Evolutionary conservation across 2,113 vertebrate genomes (phyloP).

Genomic region (Corapipo altera): DNA sequence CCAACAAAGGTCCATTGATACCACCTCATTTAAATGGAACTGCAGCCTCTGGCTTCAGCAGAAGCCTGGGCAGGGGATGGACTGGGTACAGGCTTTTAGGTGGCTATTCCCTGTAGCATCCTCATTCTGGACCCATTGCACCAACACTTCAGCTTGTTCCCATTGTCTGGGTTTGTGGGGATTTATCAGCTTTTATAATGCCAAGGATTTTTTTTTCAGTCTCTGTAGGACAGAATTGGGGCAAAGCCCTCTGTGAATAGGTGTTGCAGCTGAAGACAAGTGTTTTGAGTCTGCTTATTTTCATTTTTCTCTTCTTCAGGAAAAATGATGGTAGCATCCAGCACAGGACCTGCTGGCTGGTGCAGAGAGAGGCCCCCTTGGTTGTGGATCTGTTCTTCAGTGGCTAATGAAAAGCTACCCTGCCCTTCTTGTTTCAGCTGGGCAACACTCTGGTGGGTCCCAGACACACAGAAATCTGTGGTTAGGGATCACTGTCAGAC

Average conservation of each 20-base stretch:
- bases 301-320: background rate
- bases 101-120: background rate
- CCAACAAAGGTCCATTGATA: background rate
- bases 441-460: fast-evolving
- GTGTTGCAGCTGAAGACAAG: background rate
- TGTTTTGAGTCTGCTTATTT: background rate
- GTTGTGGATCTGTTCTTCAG: background rate
- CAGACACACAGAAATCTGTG: background rate
- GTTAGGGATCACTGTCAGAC: background rate
- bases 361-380: background rate
- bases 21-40: background rate
- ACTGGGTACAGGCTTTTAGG: background rate
- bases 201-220: background rate
- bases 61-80: background rate
- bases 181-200: background rate
- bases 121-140: background rate
- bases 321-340: background rate
- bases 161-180: fast-evolving
- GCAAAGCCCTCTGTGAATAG: background rate
- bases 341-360: background rate
- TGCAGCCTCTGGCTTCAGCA: background rate
- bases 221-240: background rate
- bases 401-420: background rate
- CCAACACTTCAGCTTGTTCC: background rate
- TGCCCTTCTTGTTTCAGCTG: background rate